Evolutionary conservation across 2,797 vertebrate species (phyloP).

Genomic region (Rhinatrema bivittatum): DNA sequence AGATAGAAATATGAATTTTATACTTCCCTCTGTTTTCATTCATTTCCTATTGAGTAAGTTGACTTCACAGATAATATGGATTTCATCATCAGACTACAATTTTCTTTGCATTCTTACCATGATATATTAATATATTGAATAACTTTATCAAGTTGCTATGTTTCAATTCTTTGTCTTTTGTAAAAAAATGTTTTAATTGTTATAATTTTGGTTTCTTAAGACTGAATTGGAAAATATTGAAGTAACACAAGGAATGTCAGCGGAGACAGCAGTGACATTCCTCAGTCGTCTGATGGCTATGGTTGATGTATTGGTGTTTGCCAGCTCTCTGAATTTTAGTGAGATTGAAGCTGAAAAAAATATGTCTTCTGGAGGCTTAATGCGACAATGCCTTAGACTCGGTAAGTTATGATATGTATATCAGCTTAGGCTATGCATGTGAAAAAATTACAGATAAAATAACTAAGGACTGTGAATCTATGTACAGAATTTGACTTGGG

Average conservation of each 20-base stretch:
- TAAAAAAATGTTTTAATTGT: too few species aligned
- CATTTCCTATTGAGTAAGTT: too few species aligned
- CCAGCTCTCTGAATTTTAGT: slow-evolving; percentile 96
- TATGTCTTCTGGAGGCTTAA: slow-evolving; percentile 95
- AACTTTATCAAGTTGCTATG: too few species aligned
- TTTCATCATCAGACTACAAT: too few species aligned
- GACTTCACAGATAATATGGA: too few species aligned
- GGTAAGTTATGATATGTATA: slow-evolving; percentile 62
- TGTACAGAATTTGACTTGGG: neutral
- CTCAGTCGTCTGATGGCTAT: slow-evolving; percentile 94
- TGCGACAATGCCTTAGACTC: slow-evolving; percentile 92
- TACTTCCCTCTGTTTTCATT: too few species aligned
- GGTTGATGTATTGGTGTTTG: slow-evolving; percentile 95
- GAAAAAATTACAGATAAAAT: slow-evolving; percentile 22
- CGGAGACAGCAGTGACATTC: slow-evolving; percentile 90
- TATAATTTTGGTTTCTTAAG: slow-evolving; percentile 58
- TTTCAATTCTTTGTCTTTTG: too few species aligned
- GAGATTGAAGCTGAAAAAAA: slow-evolving; percentile 98
- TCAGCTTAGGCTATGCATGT: slow-evolving; percentile 1
- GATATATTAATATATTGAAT: too few species aligned
- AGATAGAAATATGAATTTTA: too few species aligned
- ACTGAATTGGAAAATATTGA: slow-evolving; percentile 91
- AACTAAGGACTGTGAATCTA: neutral
- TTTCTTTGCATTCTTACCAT: too few species aligned
- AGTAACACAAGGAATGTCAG: slow-evolving; percentile 94